phyloP scores from a whole-genome alignment of 2,888 invertebrate genomes.

The Oegoconia quadripuncta region DNA sequence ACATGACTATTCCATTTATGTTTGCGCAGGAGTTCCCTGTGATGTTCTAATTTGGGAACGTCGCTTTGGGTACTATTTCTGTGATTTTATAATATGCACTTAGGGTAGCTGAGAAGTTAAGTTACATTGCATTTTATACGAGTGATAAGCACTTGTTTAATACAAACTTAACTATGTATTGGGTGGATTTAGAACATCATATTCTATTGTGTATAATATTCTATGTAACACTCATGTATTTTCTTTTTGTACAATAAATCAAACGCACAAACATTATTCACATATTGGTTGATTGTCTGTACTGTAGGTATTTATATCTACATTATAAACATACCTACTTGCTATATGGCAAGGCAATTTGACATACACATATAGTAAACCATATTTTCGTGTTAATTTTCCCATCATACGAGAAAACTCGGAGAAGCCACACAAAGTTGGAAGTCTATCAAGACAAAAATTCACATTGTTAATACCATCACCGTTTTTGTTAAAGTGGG shows the following conservation, averaged over 20 bases:
- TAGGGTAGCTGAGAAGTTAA: conserved; percentile 2
- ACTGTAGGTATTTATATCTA: too few species aligned
- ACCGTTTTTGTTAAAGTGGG: conserved; percentile 41
- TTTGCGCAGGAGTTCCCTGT: conserved; percentile 40
- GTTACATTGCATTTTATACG: too few species aligned
- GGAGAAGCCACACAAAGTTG: conserved; percentile 24
- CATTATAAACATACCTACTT: too few species aligned
- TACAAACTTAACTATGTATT: too few species aligned
- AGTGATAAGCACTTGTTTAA: too few species aligned
- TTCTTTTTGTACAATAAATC: too few species aligned
- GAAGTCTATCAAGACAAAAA: conserved; percentile 32
- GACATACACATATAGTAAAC: too few species aligned
- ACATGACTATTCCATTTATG: conserved; percentile 73
- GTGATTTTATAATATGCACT: conserved; percentile 22
- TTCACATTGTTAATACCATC: conserved; percentile 45
- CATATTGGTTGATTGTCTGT: too few species aligned
- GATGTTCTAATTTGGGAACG: conserved; percentile 50
- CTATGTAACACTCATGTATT: background rate
- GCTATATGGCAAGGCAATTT: too few species aligned
- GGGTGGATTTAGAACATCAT: too few species aligned
- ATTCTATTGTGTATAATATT: too few species aligned
- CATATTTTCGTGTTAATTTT: background rate
- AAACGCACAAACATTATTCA: too few species aligned
- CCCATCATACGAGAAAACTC: conserved; percentile 20
- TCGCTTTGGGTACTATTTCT: conserved; percentile 21